Base-by-base conservation (phyloP, 2,113 vertebrate genomes). In the Pygoscelis adeliae region DNA sequence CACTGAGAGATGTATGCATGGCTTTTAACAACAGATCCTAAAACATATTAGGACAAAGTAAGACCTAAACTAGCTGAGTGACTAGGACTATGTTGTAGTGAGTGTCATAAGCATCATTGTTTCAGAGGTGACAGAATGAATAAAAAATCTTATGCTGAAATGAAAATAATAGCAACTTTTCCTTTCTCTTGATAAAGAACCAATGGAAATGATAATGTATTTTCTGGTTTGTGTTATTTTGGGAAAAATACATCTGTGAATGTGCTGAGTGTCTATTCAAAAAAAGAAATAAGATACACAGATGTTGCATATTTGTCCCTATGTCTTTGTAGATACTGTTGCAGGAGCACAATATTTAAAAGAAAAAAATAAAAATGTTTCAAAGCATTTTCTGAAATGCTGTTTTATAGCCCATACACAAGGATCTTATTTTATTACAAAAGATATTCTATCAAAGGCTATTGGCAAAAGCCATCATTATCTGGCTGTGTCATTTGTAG, bases 341-440 rank as follows among this genome's bases (percentile, higher is more conserved):
- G 71, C 79, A 93, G 73, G 36, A 96, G 79, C 87, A 81, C 52
- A 92, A 90, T 91, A 90, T 93, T 92, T 80, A 85, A 93, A 95
- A 94, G 53, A 61, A 83, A 96, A 93, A 92, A 62, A 79, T 83
- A 93, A 94, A 97, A 83, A 74, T 67, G 29, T 97, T 95, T 96
- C 93, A 97, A 97, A 97, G 73, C 77, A 27, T 90, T 96, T 96
- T 96, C 86, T 89, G 55, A 95, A 95, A 94, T 87, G 74, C 38
- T 87, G 42, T 85, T 96, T 97, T 97, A 97, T 74, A 93, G 87
- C 21, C 38, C 63, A 63, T 95, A 77, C 94, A 93, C 61, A 81
- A 93, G 90, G 83, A 91, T 53, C 61, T 88, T 83, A 76, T 89
- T 97, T 96, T 97, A 94, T 94, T 94, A 69, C 70, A 61, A 61